Base-by-base conservation (phyloP, 2,113 vertebrate species). In the Eleginops maclovinus region DNA sequence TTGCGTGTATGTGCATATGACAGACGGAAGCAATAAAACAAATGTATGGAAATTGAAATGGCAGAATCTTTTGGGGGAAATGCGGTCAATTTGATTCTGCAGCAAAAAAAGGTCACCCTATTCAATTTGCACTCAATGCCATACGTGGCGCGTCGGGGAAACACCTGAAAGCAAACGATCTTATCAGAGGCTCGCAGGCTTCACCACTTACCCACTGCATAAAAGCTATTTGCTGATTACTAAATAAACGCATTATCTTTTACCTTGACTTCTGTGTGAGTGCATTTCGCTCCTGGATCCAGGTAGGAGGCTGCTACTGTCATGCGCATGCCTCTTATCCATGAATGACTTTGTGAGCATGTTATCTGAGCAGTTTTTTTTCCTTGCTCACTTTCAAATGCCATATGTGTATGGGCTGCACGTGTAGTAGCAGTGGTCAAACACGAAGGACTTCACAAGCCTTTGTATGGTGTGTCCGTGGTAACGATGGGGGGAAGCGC, bases 161-260 rank as follows among this genome's bases (percentile, higher is more conserved):
- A 95, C 87, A 96, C 82, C 83, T 94, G 94, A 96, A 95, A 97
- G 94, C 90, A 95, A 97, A 96, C 84, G 86, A 95, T 96, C 93
- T 95, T 96, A 96, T 94, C 95, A 91, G 89, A 61, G 60, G 92
- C 80, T 93, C 88, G 31, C 87, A 88, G 88, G 82, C 90, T 88
- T 95, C 90, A 87, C 80, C 92, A 93, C 93, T 95, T 95, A 95
- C 91, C 89, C 91, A 90, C 89, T 86, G 77, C 86, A 93, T 87
- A 89, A 91, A 94, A 94, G 92, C 94, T 95, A 96, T 95, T 95
- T 96, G 93, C 92, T 96, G 94, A 96, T 97, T 95, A 94, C 92
- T 89, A 94, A 96, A 94, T 94, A 95, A 96, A 96, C 84, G 88
- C 77, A 93, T 94, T 96, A 95, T 88, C 88, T 94, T 74, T 94